Percentiles rank a stretch among this genome's conserved stretches.
Conservation (phyloP, 1,140 invertebrate species). For the Lepidurus couesii region DNA sequence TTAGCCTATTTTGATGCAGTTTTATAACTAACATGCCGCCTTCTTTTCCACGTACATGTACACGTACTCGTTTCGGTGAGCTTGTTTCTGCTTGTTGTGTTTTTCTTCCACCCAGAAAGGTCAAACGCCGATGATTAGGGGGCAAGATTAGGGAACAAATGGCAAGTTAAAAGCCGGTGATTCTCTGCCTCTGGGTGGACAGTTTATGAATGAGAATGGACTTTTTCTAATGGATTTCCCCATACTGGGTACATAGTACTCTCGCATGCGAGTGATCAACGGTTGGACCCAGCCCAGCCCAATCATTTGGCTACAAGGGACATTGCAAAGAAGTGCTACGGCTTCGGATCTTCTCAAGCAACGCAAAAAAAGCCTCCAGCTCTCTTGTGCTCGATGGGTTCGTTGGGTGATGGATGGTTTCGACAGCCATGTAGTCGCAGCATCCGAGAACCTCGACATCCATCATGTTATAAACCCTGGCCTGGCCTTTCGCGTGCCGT, state of each 20-base stretch:
- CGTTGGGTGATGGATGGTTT: conserved; percentile 1
- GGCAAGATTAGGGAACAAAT: too few species aligned
- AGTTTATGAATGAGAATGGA: neutral
- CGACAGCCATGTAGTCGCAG: conserved; percentile 16
- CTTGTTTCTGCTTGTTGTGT: too few species aligned
- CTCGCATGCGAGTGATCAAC: neutral
- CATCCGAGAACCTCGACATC: conserved; percentile 17
- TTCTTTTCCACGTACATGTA: too few species aligned
- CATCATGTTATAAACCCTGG: neutral
- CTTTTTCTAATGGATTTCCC: conserved; percentile 19
- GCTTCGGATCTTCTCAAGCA: neutral
- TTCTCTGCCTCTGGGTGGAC: neutral
- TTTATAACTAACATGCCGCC: too few species aligned
- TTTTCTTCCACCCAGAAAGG: too few species aligned
- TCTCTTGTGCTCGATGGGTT: neutral
- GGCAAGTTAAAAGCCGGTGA: neutral
- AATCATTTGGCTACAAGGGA: conserved; percentile 12
- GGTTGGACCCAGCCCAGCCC: neutral
- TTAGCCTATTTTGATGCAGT: too few species aligned
- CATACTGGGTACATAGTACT: neutral
- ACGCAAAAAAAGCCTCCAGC: neutral
- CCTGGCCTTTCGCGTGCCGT: neutral
- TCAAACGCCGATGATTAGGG: too few species aligned
- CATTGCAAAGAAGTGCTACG: neutral
- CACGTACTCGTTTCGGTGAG: too few species aligned